phyloP scores from a whole-genome alignment of 2,113 vertebrate species.

The Serilophus lunatus region DNA sequence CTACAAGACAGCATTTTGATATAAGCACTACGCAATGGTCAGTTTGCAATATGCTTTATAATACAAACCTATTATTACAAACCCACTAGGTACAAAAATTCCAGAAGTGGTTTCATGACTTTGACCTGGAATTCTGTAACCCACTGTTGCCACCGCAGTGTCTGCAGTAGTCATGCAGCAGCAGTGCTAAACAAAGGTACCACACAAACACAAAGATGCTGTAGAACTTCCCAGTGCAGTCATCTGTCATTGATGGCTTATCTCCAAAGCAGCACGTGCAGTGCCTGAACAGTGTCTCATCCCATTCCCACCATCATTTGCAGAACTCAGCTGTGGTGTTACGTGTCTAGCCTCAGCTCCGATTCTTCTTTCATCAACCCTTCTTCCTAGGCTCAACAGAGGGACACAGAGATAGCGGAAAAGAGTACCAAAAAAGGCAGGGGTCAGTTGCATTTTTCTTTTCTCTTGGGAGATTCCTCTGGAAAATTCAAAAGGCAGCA shows the following conservation, averaged over 20 bases:
- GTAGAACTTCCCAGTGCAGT: constrained; percentile 1
- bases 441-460: background rate
- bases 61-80: background rate
- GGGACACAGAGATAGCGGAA: background rate
- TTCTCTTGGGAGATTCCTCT: background rate
- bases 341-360: constrained; percentile 9
- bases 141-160: background rate
- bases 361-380: constrained; percentile 1
- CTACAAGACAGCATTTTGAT: background rate
- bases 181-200: background rate
- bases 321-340: constrained; percentile 24
- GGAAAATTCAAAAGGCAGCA: background rate
- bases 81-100: background rate
- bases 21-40: background rate
- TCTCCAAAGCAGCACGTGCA: constrained; percentile 14
- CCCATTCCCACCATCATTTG: background rate
- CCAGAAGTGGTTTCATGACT: background rate
- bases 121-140: background rate
- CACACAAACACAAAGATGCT: background rate
- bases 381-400: background rate
- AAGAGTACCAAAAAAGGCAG: background rate
- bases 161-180: background rate
- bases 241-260: constrained; percentile 28
- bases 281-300: background rate
- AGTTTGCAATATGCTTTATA: background rate